Percentiles rank a stretch among this genome's conserved stretches.
Evolutionary conservation across 2,888 invertebrate genomes (phyloP).

Genomic region (Calameuta filiformis): DNA sequence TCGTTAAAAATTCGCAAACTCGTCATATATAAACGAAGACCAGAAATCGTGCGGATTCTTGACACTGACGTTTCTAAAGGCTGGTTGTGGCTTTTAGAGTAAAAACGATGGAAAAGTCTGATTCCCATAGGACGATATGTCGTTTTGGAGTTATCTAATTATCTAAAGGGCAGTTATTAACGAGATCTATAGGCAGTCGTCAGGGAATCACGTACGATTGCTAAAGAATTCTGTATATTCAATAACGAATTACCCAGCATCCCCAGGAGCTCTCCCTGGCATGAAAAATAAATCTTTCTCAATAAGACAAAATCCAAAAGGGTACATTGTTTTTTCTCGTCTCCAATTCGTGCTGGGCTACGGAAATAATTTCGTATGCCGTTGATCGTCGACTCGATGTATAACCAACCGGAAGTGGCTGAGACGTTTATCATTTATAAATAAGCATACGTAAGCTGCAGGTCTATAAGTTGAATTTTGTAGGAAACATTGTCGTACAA

Average conservation of each 20-base stretch:
- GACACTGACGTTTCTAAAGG: neutral
- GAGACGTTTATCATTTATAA: neutral
- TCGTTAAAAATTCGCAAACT: neutral
- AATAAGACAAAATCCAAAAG: neutral
- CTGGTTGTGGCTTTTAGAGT: neutral
- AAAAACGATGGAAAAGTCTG: neutral
- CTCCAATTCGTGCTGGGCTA: neutral
- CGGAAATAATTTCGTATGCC: neutral
- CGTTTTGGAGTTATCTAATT: neutral
- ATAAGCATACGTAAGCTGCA: neutral
- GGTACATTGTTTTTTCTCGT: neutral
- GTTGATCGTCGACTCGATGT: neutral
- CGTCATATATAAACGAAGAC: neutral
- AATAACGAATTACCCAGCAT: neutral
- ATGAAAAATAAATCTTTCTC: neutral
- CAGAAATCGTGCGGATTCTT: neutral
- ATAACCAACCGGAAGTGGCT: neutral
- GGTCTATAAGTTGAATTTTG: neutral
- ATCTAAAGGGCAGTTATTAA: neutral
- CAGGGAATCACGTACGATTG: neutral
- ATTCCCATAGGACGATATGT: neutral
- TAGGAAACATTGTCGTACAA: neutral
- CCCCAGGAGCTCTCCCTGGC: neutral
- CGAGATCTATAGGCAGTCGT: neutral
- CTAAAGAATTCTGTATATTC: neutral